A percentile compares a stretch with the other conserved stretches of the same genome.
Conservation (phyloP, 2,888 invertebrate genomes). For the Parnassius mnemosyne region DNA sequence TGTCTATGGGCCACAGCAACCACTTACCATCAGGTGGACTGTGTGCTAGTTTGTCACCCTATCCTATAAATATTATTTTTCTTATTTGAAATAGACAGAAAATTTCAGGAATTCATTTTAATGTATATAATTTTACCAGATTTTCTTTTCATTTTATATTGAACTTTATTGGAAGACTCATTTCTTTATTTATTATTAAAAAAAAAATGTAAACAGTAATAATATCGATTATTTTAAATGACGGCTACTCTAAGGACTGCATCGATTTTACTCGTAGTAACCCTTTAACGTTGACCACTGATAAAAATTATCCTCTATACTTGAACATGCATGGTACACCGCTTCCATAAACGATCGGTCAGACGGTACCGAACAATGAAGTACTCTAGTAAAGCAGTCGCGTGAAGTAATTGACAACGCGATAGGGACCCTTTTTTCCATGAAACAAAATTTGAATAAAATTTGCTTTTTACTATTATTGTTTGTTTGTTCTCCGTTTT, state of each 20-base stretch:
- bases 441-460: constrained; percentile 39
- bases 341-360: constrained; percentile 66
- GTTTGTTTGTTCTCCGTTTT: constrained; percentile 62
- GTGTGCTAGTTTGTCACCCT: too few species aligned
- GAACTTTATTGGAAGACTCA: too few species aligned
- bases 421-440: constrained; percentile 42
- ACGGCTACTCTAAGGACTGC: constrained; percentile 6
- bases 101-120: too few species aligned
- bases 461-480: constrained; percentile 58
- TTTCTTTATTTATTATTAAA: too few species aligned
- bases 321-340: constrained; percentile 59
- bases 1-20: too few species aligned
- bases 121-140: too few species aligned
- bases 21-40: too few species aligned
- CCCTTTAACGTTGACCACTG: constrained; percentile 28
- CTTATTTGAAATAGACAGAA: constrained; percentile 34
- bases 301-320: constrained; percentile 70
- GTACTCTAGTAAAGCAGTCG: constrained; percentile 60
- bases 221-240: neutral
- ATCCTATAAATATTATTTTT: too few species aligned
- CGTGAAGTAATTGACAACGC: constrained; percentile 66
- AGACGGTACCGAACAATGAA: constrained; percentile 55
- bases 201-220: neutral
- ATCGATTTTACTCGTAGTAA: constrained; percentile 15
- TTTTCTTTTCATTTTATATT: too few species aligned